Evolutionary conservation across 2,113 vertebrate genomes (phyloP).

Genomic region (Percina caprodes): DNA sequence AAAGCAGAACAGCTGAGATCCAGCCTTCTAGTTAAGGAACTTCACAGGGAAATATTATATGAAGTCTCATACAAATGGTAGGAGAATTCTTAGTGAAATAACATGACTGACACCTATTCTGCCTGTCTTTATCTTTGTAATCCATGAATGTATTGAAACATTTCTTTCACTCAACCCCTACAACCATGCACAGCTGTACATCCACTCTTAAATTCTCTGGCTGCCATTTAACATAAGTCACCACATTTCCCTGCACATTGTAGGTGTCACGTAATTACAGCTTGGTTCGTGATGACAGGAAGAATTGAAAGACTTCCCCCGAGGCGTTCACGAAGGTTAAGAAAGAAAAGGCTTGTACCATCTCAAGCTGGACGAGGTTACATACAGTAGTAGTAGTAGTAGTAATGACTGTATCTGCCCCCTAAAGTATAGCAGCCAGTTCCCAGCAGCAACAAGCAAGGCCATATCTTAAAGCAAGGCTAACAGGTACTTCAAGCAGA

Average conservation of each 20-base stretch:
- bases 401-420: neutral
- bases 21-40: neutral
- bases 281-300: neutral
- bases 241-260: neutral
- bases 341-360: slow-evolving; percentile 1
- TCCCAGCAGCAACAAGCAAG: slow-evolving; percentile 13
- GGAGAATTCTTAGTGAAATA: neutral
- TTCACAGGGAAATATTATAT: neutral
- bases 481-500: slow-evolving; percentile 56
- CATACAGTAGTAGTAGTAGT: neutral
- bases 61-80: neutral
- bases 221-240: neutral
- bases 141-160: slow-evolving; percentile 2
- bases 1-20: slow-evolving; percentile 36
- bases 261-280: neutral
- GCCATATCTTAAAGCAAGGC: slow-evolving; percentile 38
- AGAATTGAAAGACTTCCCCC: neutral
- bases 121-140: neutral
- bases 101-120: fast-evolving
- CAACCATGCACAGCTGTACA: neutral
- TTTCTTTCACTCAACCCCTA: neutral
- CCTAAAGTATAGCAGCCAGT: neutral
- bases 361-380: slow-evolving; percentile 10
- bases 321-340: neutral
- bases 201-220: slow-evolving; percentile 22